Base-by-base conservation (phyloP, 35 echinoderm and acorn worm genomes). In the Chiridota heheva region DNA sequence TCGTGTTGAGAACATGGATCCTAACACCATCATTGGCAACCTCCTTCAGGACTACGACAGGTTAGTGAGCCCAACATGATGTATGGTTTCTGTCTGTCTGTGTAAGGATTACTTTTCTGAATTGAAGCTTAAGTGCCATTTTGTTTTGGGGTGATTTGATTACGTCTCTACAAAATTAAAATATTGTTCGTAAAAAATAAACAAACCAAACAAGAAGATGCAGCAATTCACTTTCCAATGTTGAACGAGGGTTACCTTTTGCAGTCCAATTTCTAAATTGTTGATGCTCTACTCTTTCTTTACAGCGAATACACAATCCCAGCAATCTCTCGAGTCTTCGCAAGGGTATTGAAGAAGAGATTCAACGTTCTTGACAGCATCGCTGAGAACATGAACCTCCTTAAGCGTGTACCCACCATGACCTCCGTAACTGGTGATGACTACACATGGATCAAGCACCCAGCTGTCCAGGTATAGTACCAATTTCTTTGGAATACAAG, bases 391-490 rank as follows among this genome's bases (percentile, higher is more conserved):
- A 64, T 96, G 73, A 60, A 78, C 18, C 35, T 81, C 56, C 45
- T 90, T 64, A 64, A 82, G 25, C 37, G 44, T 17, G 48, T 89
- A 26, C 92, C 92, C 7, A 81, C 68, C 36, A 71, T 90, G 43
- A 76, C 70, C 10, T 58, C 85, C 57, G 60, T 72, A 61, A 59
- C 69, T 26, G 53, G 70, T 27, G 36, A 80, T 7, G 73, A 96
- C 15, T 47, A 69, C 37, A 70, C 72, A 53, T 87, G 87, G 82
- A 72, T 97, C 33, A 91, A 81, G 1, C 93, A 97, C 63, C 93
- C 93, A 57, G 83, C 88, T 58, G 58, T 97, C 47, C 80, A 86
- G 88, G 93, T 97, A 86, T 57, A 58, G 16, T 44, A 17, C 48
- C 22, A 22, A 12, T 13, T 22, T 53, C 48, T 12, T 13, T 53